Conservation (phyloP, 1,140 invertebrate species). For the Parapsyche elsis region DNA sequence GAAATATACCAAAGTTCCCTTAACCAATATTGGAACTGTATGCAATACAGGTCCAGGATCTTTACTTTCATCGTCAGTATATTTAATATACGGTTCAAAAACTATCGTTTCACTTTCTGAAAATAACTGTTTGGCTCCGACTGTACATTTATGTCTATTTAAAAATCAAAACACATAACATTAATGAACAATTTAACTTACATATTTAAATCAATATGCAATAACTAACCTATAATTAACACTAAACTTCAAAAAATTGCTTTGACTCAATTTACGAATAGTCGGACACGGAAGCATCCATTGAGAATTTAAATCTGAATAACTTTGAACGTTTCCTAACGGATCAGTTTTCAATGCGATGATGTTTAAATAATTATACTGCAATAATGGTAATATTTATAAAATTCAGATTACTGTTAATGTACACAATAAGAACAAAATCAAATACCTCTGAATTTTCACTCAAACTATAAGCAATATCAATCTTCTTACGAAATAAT, state of each 20-base stretch:
- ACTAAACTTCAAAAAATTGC: constrained; percentile 49
- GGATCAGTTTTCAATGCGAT: constrained; percentile 55
- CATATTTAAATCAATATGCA: constrained; percentile 49
- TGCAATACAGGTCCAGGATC: constrained; percentile 61
- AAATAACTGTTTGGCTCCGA: constrained; percentile 67
- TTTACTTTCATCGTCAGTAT: constrained; percentile 60
- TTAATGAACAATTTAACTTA: constrained; percentile 61
- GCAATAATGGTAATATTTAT: not conserved
- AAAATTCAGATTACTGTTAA: not conserved
- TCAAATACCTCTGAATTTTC: constrained; percentile 60
- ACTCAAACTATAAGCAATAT: constrained; percentile 69
- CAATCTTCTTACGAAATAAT: constrained; percentile 66
- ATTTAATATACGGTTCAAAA: constrained; percentile 70
- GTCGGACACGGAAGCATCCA: constrained; percentile 48
- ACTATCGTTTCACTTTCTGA: constrained; percentile 66
- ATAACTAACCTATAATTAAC: constrained; percentile 51
- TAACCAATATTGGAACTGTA: constrained; percentile 68
- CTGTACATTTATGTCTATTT: constrained; percentile 66
- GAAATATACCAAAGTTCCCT: constrained; percentile 58
- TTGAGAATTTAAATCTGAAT: constrained; percentile 38
- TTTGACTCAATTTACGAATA: constrained; percentile 44
- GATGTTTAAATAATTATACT: constrained; percentile 67
- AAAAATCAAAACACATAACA: constrained; percentile 67
- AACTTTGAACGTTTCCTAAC: constrained; percentile 57
- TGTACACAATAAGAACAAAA: not conserved